Evolutionary conservation across 2,888 invertebrate genomes (phyloP).

Genomic region (Lasioglossum villosulum): DNA sequence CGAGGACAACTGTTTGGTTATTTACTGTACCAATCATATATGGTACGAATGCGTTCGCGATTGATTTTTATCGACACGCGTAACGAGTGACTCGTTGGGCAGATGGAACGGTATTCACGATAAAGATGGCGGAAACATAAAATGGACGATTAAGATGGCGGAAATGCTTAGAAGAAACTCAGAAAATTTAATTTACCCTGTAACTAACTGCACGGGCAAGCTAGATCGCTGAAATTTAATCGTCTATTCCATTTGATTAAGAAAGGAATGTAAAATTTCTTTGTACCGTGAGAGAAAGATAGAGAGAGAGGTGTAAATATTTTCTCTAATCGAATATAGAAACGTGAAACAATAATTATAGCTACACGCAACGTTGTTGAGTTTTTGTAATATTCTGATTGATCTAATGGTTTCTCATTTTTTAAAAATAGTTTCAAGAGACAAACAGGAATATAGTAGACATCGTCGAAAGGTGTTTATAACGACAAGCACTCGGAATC

Average conservation of each 20-base stretch:
- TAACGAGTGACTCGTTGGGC: slow-evolving; percentile 61
- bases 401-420: slow-evolving; percentile 57
- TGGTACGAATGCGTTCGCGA: slow-evolving; percentile 19
- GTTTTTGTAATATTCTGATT: slow-evolving; percentile 63
- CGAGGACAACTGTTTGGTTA: slow-evolving; percentile 4
- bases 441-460: slow-evolving; percentile 43
- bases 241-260: not conserved
- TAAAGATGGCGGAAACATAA: no score
- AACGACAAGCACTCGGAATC: slow-evolving; percentile 56
- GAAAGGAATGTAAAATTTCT: slow-evolving; percentile 66
- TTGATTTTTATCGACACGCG: slow-evolving; percentile 25
- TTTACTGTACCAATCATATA: no score
- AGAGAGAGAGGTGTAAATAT: slow-evolving; percentile 68
- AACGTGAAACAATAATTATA: slow-evolving; percentile 51
- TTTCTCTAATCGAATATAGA: slow-evolving; percentile 67
- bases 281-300: slow-evolving; percentile 52
- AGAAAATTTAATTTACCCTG: no score
- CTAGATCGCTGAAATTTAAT: no score
- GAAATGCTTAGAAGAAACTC: no score
- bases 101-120: slow-evolving; percentile 43
- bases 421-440: slow-evolving; percentile 47
- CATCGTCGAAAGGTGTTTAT: slow-evolving; percentile 42
- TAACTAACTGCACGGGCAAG: no score
- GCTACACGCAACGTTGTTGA: slow-evolving; percentile 59
- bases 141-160: no score